Evolutionary conservation across 2,113 vertebrate species (phyloP).

Genomic region (Vidua chalybeata): DNA sequence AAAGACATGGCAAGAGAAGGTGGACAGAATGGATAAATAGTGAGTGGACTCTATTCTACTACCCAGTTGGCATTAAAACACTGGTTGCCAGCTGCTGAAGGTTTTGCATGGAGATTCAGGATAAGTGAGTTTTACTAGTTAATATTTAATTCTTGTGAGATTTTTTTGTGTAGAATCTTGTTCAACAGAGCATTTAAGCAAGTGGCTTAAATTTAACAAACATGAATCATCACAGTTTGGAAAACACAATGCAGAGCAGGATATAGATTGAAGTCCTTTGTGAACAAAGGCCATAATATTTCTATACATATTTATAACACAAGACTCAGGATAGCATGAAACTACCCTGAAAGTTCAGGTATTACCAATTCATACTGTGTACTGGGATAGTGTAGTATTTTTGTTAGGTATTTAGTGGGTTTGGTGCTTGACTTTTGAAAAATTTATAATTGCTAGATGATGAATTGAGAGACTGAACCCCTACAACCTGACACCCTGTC

Average conservation of each 20-base stretch:
- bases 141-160: neutral
- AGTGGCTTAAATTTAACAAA: neutral
- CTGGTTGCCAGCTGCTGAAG: neutral
- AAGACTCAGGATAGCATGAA: neutral
- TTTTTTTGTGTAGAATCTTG: neutral
- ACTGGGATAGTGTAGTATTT: neutral
- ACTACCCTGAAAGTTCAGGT: neutral
- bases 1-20: neutral
- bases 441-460: neutral
- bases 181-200: neutral
- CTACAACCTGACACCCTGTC: neutral
- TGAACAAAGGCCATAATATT: neutral
- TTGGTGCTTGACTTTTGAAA: neutral
- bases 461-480: neutral
- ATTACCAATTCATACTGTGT: neutral
- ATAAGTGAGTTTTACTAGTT: neutral
- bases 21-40: neutral
- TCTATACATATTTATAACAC: neutral
- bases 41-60: neutral
- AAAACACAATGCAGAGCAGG: neutral
- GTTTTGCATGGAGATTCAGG: neutral
- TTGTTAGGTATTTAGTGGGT: neutral
- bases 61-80: neutral
- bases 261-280: neutral
- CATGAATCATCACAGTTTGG: accelerated